phyloP scores from a whole-genome alignment of 2,888 invertebrate species.

The Mythimna pallens region DNA sequence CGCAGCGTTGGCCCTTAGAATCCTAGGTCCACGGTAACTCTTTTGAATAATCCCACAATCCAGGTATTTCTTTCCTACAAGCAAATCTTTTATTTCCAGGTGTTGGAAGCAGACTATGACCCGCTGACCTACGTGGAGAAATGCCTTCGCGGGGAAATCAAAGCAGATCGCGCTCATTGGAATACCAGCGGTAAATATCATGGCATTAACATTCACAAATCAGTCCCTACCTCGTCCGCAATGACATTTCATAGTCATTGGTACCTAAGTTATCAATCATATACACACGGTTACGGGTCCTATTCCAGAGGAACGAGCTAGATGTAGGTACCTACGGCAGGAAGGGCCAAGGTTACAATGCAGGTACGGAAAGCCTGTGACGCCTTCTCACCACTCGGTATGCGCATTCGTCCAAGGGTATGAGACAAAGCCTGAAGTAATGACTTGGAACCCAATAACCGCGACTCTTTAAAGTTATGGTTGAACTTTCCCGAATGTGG shows the following conservation, averaged over 20 bases:
- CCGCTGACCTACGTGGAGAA: slow-evolving; percentile 98
- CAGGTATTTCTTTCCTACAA: background rate
- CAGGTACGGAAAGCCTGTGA: background rate
- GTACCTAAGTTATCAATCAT: too few relatives aligned
- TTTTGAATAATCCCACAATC: too few relatives aligned
- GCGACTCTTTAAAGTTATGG: background rate
- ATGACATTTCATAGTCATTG: too few relatives aligned
- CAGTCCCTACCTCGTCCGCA: too few relatives aligned
- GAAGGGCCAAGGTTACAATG: too few relatives aligned
- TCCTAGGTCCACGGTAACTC: too few relatives aligned
- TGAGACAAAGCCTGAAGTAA: too few relatives aligned
- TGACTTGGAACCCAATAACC: background rate
- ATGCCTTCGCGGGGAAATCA: slow-evolving; percentile 97
- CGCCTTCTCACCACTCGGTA: background rate
- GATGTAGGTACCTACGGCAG: too few relatives aligned
- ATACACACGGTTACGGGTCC: too few relatives aligned
- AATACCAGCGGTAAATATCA: slow-evolving; percentile 96
- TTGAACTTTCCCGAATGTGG: background rate
- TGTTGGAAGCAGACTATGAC: slow-evolving; percentile 96
- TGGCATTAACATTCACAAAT: background rate
- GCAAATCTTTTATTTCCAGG: slow-evolving; percentile 78
- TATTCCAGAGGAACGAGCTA: too few relatives aligned
- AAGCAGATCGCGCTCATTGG: slow-evolving; percentile 97
- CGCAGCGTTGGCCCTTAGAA: too few relatives aligned
- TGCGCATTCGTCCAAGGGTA: background rate